Evolutionary conservation across 2,888 invertebrate species (phyloP).

Genomic region (Drosophila austrosaltans): DNA sequence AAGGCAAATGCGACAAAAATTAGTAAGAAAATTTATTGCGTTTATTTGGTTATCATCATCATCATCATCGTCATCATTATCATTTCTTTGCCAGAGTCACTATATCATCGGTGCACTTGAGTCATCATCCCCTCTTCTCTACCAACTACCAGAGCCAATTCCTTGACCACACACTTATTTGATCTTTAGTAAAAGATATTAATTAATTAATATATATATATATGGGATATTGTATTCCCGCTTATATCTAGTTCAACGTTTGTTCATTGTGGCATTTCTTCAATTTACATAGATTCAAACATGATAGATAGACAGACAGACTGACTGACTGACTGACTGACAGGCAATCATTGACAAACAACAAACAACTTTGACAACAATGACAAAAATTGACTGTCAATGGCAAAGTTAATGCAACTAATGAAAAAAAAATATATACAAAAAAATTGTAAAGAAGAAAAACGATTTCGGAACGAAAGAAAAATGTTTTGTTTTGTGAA

Average conservation of each 20-base stretch:
- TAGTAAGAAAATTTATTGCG: constrained; percentile 73
- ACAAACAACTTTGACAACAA: constrained; percentile 37
- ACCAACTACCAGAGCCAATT: too few species aligned
- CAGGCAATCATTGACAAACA: constrained; percentile 27
- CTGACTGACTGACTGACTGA: constrained; percentile 1
- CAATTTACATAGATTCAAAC: neutral
- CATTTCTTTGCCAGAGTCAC: too few species aligned
- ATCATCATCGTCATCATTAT: neutral
- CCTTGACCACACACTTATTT: too few species aligned
- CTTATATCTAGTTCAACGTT: too few species aligned
- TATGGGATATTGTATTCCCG: too few species aligned
- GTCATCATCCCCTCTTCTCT: neutral
- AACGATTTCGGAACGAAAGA: neutral
- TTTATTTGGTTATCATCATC: constrained; percentile 47
- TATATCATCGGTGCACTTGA: constrained; percentile 32
- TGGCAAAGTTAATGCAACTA: constrained; percentile 74
- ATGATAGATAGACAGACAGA: neutral
- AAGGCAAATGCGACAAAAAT: constrained; percentile 71
- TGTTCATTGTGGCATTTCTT: too few species aligned
- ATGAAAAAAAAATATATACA: constrained; percentile 52
- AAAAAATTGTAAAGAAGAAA: neutral
- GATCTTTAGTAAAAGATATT: too few species aligned
- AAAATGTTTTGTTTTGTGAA: neutral
- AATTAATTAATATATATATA: too few species aligned
- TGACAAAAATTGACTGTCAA: constrained; percentile 70